Percentiles rank a stretch among this genome's conserved stretches.
Conservation (phyloP, 1,140 invertebrate genomes). For the Calliphora vicina region DNA sequence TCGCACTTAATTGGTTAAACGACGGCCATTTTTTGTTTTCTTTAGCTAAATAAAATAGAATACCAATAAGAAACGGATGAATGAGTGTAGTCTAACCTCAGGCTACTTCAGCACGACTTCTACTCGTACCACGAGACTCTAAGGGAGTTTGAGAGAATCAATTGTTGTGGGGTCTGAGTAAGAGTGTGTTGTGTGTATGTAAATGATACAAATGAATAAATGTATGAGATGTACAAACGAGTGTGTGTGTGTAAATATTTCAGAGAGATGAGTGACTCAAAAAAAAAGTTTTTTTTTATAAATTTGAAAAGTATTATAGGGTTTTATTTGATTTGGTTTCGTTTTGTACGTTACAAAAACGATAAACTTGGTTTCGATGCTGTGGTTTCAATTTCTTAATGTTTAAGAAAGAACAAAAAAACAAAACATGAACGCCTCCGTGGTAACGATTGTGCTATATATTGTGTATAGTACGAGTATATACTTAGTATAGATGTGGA, state of each 20-base stretch:
- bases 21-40: constrained; percentile 12
- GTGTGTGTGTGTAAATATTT: neutral
- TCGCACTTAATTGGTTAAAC: neutral
- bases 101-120: neutral
- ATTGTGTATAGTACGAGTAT: neutral
- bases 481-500: neutral
- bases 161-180: neutral
- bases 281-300: neutral
- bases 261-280: constrained; percentile 25
- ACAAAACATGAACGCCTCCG: constrained; percentile 36
- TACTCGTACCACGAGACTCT: neutral
- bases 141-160: neutral
- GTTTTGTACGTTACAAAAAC: neutral
- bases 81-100: constrained; percentile 21
- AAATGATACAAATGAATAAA: neutral
- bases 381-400: constrained; percentile 19
- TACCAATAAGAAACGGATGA: constrained; percentile 27
- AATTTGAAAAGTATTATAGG: neutral
- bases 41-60: constrained; percentile 14
- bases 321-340: neutral
- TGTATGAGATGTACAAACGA: too few species aligned
- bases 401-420: constrained; percentile 11
- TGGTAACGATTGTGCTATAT: neutral
- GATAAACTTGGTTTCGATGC: constrained; percentile 4
- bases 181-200: neutral